Evolutionary conservation across 2,113 vertebrate genomes (phyloP), one percentile per base, ranked within the genome.

Genomic region (Tringa solitaria): DNA sequence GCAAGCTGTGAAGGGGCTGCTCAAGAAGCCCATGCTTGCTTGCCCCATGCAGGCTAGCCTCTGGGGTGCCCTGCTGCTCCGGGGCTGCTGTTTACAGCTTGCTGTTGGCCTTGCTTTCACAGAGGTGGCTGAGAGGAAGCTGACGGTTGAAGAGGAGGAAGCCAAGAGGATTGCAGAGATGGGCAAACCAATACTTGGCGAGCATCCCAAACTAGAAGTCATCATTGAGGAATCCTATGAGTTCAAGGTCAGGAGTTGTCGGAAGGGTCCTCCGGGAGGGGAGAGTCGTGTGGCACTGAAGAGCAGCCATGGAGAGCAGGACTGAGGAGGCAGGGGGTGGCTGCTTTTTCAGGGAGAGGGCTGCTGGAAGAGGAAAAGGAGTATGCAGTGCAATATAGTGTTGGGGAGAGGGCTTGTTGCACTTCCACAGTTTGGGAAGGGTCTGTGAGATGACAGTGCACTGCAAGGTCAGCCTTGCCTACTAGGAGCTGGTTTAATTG

Each of bases 211-310:
- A 97, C 97, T 99, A 73, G 99, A 99, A 98, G 98, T 99, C 94
- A 99, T 99, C 96, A 99, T 99, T 83, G 99, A 99, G 96, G 99
- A 99, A 94, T 99, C 99, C 8, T 99, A 99, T 64, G 99, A 99
- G 97, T 99, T 99, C 98, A 99, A 99, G 99, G 99, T 99, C 95
- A 96, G 98, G 93, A 35, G 35, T 57, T 65, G 60, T 68, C 69
- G n/a, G n/a, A 28, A 43, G 35, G 9, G 7, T 72, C 32, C 33
- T 85, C n/a, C 33, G 30, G 67, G 18, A 87, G 32, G 48, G 43
- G 54, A 84, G 50, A 21, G 24, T 39, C 6, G 3, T 21, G 8
- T 41, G 65, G 19, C 46, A 73, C 17, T 78, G 59, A 60, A 2
- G 3, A 76, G 46, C 33, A 75, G 37, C 43, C 20, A 6, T 53